Percentiles rank a stretch among this genome's conserved stretches.
Conservation (phyloP, 1,140 invertebrate species). For the Plectus sambesii region DNA sequence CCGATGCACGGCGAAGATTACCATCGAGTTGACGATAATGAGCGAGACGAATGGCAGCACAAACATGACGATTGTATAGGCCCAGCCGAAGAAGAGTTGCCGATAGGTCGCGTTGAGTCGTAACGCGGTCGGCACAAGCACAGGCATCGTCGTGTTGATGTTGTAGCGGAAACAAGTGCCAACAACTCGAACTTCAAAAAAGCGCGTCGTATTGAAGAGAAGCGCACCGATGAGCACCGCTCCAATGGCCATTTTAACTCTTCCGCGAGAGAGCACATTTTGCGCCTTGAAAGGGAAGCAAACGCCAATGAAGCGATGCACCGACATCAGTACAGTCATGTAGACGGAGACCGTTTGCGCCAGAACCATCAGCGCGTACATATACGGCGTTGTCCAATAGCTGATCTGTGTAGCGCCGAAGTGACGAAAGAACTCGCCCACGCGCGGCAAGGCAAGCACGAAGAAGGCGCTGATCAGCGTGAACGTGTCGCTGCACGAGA, state of each 20-base stretch:
- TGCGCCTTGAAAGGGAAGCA: constrained; percentile 31
- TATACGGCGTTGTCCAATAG: constrained; percentile 21
- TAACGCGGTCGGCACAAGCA: constrained; percentile 5
- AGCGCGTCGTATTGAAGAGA: constrained; percentile 29
- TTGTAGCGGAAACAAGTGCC: constrained; percentile 24
- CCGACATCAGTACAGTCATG: constrained; percentile 32
- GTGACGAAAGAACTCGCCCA: constrained; percentile 30
- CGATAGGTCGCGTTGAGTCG: constrained; percentile 5
- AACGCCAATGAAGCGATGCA: constrained; percentile 33
- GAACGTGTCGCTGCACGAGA: constrained; percentile 23
- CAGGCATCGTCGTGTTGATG: constrained; percentile 23
- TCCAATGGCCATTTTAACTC: constrained; percentile 22
- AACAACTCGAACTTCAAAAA: constrained; percentile 27
- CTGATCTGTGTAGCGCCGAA: constrained; percentile 30
- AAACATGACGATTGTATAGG: constrained; percentile 28
- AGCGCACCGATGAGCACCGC: constrained; percentile 23
- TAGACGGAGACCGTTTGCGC: constrained; percentile 36
- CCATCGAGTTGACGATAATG: constrained; percentile 26
- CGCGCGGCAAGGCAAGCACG: constrained; percentile 29
- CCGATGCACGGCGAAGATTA: constrained; percentile 20
- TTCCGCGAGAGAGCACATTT: constrained; percentile 17
- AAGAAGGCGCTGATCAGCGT: constrained; percentile 35
- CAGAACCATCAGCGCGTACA: constrained; percentile 35
- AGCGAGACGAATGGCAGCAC: constrained; percentile 23
- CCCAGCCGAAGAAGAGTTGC: constrained; percentile 25